Base-by-base conservation (phyloP, 30 jellyfish, hydroid and myxozoan species). In the Sanderia malayensis region DNA sequence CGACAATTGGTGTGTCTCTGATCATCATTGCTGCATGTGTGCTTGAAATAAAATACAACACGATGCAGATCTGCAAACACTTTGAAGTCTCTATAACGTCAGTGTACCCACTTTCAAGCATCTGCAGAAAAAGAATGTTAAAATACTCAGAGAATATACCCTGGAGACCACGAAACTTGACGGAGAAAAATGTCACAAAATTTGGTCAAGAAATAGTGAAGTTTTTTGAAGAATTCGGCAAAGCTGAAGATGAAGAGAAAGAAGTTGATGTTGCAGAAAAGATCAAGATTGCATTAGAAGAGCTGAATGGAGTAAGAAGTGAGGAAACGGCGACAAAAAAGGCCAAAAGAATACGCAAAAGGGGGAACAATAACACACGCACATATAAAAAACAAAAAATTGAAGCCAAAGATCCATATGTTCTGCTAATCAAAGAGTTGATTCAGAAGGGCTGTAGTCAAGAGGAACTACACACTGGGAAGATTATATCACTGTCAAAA, bases 141-240 rank as follows among this genome's bases (percentile, higher is more conserved):
- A 32, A 23, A 2, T 47, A 23, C 66, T 32, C 82, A 20, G 67
- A 78, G 27, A 64, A 26, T 32, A 78, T 78, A 3, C 89, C 89
- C 1, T 78, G 89, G 89, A 78, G 58, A 61, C 89, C 89, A 18
- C 53, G 33, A 52, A 58, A 52, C 46, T 45, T 78, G 13, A 46
- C 25, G 11, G 52, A 18, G 18, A 78, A 30, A 31, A 52, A 53
- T 20, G 32, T 78, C 26, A 20, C 75, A 33, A 44, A 41, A 24
- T 78, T 64, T 33, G 29, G 64, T n/a, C 89, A 81, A 29, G 89
- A 78, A 44, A 78, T 78, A 8, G 8, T 78, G 49, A 28, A 70
- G 11, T 78, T 46, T 46, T 61, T 46, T 28, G 44, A 31, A 49
- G 26, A 47, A 37, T 78, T 78, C 52, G 70, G 72, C 8, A 53